These are phyloP conservation scores for Aporophyla lueneburgensis DNA, from an alignment of 2,888 invertebrate genomes.

Conservation along the genomic window DNA sequence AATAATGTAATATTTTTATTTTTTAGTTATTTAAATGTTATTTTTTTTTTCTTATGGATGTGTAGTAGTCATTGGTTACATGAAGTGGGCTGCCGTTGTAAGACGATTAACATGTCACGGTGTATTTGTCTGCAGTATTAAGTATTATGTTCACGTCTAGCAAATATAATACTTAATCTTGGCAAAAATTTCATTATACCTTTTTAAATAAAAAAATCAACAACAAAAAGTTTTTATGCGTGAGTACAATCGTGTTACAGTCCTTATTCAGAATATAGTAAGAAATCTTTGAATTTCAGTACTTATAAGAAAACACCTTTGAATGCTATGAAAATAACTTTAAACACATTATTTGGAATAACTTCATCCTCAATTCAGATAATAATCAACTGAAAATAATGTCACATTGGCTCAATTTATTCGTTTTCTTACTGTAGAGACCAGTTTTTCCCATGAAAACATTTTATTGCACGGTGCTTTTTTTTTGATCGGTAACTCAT, in stretches of 20 bases:
- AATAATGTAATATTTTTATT: no score
- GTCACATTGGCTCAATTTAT: background rate
- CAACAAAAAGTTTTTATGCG: no score
- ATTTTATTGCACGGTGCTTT: background rate
- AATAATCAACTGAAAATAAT: slow-evolving; percentile 3
- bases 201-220: background rate
- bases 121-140: background rate
- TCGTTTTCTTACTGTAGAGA: background rate
- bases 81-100: no score
- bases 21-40: no score
- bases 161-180: background rate
- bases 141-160: no score
- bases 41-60: no score
- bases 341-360: background rate
- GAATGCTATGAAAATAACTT: background rate
- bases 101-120: no score
- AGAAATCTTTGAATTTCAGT: background rate
- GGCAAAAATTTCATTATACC: background rate
- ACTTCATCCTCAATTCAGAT: background rate
- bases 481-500: no score
- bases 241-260: no score
- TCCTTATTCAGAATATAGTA: background rate
- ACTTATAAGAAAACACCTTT: background rate
- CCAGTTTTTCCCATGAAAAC: background rate
- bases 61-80: no score